Base-by-base conservation (phyloP, 2,888 invertebrate genomes). In the Pandemis heparana region DNA sequence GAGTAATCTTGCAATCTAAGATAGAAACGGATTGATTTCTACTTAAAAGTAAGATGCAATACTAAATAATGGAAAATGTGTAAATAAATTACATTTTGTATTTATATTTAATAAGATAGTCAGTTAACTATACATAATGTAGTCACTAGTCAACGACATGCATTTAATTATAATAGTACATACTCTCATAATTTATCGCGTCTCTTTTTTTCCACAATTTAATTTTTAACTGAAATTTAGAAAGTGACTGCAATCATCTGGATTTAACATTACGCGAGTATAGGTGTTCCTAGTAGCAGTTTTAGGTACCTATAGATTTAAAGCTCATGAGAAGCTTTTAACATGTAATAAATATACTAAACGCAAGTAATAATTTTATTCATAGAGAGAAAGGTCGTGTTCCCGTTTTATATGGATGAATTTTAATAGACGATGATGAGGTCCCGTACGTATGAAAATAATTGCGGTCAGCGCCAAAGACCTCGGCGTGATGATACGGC, bases 381-480 rank as follows among this genome's bases (percentile, higher is more conserved):
- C 87, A 88, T 86, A 83, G 84, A 83, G 82, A 80, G 78, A 84
- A 86, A 85, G 87, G 87, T 85, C 86, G 83, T 82, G 83, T 84
- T 73, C 66, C 60, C 70, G 43, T 75, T 75, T 71, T 74, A 81
- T 87, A 85, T 87, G 85, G 82, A 86, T 90, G 87, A 90, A 89
- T 90, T 91, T 91, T 89, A 90, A 91, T 88, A 89, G 84, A 85
- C 84, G 82, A 86, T 87, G 89, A 90, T 90, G 87, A 86, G 84
- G 79, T 83, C 80, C 77, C 80, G 85, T 81, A 82, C 82, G 80
- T 80, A 81, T 77, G 82, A 83, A 83, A 85, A 85, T 88, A 88
- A 90, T 88, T 88, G 76, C 83, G 85, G 85, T 84, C 84, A 85
- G 80, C 79, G 76, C 79, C 78, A 78, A 77, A 75, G 79, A 70